A percentile compares a stretch with the other conserved stretches of the same genome.
These are phyloP conservation scores for Calcarius lapponicus DNA, from an alignment of 2,797 vertebrate genomes.

Conservation along the genomic window DNA sequence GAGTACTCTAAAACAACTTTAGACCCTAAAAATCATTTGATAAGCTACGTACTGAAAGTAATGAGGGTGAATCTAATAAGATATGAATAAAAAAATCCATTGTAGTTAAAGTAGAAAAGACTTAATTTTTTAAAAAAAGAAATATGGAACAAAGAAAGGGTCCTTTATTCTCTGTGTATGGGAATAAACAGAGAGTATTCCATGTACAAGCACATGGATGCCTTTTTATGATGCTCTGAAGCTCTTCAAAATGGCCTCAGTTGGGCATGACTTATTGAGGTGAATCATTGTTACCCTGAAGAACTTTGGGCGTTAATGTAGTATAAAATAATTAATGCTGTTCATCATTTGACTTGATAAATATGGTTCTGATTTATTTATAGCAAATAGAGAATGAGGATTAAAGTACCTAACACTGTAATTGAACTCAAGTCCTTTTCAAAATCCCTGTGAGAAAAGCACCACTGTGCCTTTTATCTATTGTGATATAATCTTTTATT, in stretches of 20 bases:
- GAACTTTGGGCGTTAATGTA: not conserved
- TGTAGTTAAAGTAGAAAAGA: not conserved
- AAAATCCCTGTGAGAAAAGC: slow-evolving; percentile 14
- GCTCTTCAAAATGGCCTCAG: not conserved
- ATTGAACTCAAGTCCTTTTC: slow-evolving; percentile 8
- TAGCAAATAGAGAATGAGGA: not conserved
- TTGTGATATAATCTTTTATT: slow-evolving; percentile 29
- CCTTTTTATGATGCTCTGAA: not conserved
- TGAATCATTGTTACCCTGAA: not conserved
- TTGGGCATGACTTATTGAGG: not conserved
- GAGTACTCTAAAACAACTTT: not conserved
- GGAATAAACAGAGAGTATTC: not conserved
- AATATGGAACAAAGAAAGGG: not conserved
- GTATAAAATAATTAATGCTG: not conserved
- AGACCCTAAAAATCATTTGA: not conserved
- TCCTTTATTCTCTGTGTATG: not conserved
- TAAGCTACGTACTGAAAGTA: not conserved
- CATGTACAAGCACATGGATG: not conserved
- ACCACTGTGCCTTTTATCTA: not conserved
- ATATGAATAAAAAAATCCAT: not conserved
- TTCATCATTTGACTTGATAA: not conserved
- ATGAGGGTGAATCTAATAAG: not conserved
- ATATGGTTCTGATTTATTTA: slow-evolving; percentile 14
- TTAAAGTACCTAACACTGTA: not conserved
- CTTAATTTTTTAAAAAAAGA: not conserved